These are phyloP conservation scores for Callipepla californica DNA, from an alignment of 2,113 vertebrate species.

Conservation along the genomic window DNA sequence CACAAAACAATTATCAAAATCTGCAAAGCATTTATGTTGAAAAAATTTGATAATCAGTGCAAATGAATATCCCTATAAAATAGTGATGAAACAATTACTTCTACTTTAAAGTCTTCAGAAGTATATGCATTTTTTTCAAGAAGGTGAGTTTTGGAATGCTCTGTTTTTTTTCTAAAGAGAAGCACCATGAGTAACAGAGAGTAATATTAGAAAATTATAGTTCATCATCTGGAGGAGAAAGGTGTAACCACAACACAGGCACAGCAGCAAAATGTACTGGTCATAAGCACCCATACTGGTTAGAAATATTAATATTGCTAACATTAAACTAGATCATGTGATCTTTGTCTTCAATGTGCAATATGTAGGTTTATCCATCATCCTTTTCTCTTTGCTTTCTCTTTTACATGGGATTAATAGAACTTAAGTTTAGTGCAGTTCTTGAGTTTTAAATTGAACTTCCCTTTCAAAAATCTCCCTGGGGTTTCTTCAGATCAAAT, in stretches of 20 bases:
- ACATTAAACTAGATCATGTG: neutral
- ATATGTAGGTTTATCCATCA: accelerated
- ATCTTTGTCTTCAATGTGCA: neutral
- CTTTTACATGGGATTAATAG: accelerated
- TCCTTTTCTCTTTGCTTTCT: neutral
- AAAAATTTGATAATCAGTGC: neutral
- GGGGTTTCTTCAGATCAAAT: neutral
- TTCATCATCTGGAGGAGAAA: neutral
- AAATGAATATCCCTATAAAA: neutral
- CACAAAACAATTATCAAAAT: neutral
- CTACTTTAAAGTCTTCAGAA: neutral
- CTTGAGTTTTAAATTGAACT: neutral
- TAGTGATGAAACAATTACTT: neutral
- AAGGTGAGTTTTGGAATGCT: neutral
- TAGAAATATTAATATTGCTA: neutral
- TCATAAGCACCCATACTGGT: neutral
- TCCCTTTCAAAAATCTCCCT: neutral
- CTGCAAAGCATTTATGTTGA: neutral
- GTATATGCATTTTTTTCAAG: neutral
- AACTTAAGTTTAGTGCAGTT: neutral
- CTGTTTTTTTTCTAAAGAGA: neutral
- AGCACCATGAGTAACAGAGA: neutral
- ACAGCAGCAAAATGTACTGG: neutral
- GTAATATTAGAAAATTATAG: neutral
- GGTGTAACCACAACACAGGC: neutral